Percentiles rank a stretch among this genome's conserved stretches.
phyloP scores from a whole-genome alignment of 2,888 invertebrate species.

The Stenchaetothrips biformis region DNA sequence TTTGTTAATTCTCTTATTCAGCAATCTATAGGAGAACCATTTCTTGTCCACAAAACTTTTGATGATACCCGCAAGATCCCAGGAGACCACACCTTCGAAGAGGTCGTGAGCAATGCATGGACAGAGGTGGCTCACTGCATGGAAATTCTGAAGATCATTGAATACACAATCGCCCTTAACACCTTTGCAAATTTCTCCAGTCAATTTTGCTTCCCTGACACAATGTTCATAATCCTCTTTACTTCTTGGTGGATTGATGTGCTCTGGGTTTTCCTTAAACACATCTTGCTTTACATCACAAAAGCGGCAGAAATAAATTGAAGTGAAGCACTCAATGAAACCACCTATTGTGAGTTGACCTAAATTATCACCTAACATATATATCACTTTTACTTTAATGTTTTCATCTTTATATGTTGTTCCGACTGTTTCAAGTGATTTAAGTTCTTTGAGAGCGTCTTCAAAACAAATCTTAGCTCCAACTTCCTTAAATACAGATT shows the following conservation, averaged over 20 bases:
- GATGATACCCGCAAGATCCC: neutral
- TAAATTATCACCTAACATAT: neutral
- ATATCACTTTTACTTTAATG: neutral
- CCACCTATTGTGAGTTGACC: neutral
- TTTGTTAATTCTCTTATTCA: neutral
- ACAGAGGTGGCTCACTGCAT: neutral
- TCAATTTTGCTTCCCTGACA: neutral
- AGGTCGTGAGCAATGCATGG: neutral
- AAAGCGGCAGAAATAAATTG: neutral
- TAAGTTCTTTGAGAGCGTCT: neutral
- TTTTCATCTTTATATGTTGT: neutral
- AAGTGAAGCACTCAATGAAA: neutral
- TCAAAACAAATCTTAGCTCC: neutral
- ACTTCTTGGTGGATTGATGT: neutral
- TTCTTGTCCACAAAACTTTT: neutral
- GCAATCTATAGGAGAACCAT: neutral
- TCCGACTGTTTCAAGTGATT: neutral
- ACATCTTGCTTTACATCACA: neutral
- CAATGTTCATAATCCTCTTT: neutral
- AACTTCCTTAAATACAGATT: neutral
- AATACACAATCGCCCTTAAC: neutral
- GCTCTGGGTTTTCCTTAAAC: neutral
- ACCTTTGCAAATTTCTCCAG: neutral
- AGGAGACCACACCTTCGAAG: neutral
- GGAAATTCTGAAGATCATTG: neutral